Percentiles rank a stretch among this genome's conserved stretches.
phyloP scores from a whole-genome alignment of 2,113 vertebrate genomes.

The Calcarius ornatus region DNA sequence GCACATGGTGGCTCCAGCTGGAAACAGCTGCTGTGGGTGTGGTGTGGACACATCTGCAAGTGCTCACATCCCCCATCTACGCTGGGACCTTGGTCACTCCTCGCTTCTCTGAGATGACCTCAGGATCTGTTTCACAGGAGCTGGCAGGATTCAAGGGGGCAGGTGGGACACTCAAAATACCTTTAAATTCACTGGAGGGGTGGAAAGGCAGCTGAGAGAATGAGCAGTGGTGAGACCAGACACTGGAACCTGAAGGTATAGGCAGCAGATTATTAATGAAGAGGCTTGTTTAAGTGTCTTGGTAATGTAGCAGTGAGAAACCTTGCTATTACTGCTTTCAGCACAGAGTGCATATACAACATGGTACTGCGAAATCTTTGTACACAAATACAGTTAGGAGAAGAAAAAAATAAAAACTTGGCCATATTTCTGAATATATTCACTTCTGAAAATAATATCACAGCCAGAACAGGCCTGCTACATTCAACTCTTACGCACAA shows the following conservation, averaged over 20 bases:
- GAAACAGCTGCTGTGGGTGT: background rate
- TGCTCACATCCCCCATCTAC: background rate
- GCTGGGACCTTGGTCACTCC: accelerated
- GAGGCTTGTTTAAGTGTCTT: background rate
- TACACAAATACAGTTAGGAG: background rate
- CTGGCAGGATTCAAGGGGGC: background rate
- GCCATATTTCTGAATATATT: background rate
- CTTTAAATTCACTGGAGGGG: background rate
- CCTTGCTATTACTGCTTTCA: background rate
- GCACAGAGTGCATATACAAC: background rate
- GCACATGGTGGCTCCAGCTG: background rate
- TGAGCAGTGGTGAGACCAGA: background rate
- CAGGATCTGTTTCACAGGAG: background rate
- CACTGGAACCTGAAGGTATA: background rate
- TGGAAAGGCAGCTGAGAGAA: background rate
- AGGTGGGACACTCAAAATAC: background rate
- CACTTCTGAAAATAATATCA: background rate
- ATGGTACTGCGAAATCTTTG: background rate
- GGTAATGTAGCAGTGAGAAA: background rate
- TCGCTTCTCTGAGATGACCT: background rate
- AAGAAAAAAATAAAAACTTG: background rate
- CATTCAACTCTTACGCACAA: background rate
- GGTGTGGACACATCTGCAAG: background rate
- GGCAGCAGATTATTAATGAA: background rate
- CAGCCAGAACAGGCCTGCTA: background rate